These are phyloP conservation scores for Heliangelus exortis DNA, from an alignment of 2,797 vertebrate genomes.

Conservation along the genomic window DNA sequence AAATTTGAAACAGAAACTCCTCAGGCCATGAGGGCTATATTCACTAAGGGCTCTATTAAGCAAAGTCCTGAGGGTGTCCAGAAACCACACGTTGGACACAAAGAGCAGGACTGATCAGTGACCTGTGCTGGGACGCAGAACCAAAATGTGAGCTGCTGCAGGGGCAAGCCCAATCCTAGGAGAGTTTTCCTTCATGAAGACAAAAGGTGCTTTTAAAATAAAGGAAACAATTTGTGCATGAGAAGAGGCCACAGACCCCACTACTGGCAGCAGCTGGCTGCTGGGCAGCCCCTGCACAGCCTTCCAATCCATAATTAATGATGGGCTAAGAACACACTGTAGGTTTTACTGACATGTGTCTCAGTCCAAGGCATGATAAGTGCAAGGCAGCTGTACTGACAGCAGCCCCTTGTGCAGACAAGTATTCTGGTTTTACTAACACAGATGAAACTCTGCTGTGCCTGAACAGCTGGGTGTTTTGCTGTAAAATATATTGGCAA, in stretches of 20 bases:
- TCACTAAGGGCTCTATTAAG: slow-evolving; percentile 31
- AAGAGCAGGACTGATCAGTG: not conserved
- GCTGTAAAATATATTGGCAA: not conserved
- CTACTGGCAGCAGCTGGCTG: not conserved
- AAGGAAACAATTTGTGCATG: not conserved
- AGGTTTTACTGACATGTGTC: not conserved
- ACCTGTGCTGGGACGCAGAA: not conserved
- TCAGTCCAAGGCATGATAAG: not conserved
- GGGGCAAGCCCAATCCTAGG: not conserved
- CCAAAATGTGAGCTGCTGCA: not conserved
- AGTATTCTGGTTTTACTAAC: not conserved
- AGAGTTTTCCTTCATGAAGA: not conserved
- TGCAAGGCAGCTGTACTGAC: not conserved
- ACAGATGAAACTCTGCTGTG: not conserved
- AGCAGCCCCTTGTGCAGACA: not conserved
- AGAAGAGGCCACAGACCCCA: not conserved
- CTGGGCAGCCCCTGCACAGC: not conserved
- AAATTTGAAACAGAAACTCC: not conserved
- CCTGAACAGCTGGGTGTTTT: not conserved
- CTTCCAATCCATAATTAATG: not conserved
- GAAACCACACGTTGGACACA: not conserved
- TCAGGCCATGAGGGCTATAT: not conserved
- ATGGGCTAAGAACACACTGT: not conserved
- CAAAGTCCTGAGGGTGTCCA: slow-evolving; percentile 1
- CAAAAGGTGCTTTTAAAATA: not conserved